These are phyloP conservation scores for Alces alces DNA, from an alignment of 2,113 vertebrate species.

Conservation along the genomic window DNA sequence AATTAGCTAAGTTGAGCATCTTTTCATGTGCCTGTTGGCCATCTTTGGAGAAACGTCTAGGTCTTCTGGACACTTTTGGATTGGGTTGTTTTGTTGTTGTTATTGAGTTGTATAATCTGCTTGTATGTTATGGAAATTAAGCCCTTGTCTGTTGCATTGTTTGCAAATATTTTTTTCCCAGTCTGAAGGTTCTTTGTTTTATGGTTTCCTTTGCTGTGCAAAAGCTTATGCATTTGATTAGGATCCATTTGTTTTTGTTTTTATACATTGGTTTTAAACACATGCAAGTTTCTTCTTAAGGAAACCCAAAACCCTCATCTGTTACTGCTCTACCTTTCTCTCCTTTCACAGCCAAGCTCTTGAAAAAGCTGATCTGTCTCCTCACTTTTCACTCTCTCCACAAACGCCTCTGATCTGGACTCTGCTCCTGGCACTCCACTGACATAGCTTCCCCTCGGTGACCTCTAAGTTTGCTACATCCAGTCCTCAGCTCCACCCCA, in stretches of 20 bases:
- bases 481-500: neutral
- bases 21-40: neutral
- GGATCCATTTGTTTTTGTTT: neutral
- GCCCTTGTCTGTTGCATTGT: neutral
- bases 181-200: neutral
- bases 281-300: neutral
- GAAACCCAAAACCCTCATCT: neutral
- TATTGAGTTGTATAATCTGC: neutral
- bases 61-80: neutral
- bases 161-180: neutral
- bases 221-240: neutral
- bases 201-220: neutral
- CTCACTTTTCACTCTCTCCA: neutral
- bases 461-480: neutral
- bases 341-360: constrained; percentile 18
- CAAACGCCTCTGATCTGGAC: neutral
- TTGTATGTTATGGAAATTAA: neutral
- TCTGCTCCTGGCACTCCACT: neutral
- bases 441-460: too few relatives aligned
- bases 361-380: neutral
- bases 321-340: neutral
- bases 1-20: neutral
- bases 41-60: neutral
- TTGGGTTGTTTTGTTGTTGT: neutral
- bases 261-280: neutral